Evolutionary conservation across 2,113 vertebrate species (phyloP), one percentile per base, ranked within the genome.

Genomic region (Bolborhynchus lineola): DNA sequence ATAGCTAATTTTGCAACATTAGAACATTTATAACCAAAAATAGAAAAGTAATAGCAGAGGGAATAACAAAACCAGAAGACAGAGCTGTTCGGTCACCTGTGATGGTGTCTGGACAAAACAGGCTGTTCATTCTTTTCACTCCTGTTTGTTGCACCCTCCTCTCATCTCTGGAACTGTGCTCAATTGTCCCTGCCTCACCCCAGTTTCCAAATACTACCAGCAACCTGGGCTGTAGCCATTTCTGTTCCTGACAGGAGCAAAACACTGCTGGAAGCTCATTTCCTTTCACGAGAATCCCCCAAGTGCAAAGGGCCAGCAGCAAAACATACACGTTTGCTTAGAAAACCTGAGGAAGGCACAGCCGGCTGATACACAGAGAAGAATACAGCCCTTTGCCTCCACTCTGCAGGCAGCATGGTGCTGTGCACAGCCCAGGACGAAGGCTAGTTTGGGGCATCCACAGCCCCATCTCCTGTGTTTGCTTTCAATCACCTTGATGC

Each of bases 291-390:
- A 49, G 11, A 35, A 64, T 42, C 16, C 35, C 19, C 41, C 39
- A 46, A 79, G 63, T 20, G 20, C 42, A 50, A 78, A 79, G 52
- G 59, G 46, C 33, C 49, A 64, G 74, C 42, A 35, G 57, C 65
- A 71, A 16, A 79, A 68, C 59, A 4, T 20, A 10, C 19, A 8
- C 1, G 0, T 35, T 75, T 72, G 24, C 41, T 49, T 24, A 31
- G 35, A n/a, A 67, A 5, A 50, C 10, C 35, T 25, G 24, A 29
- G 6, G 18, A 74, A 69, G 35, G 21, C 49, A 50, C 17, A 21
- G 29, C 0, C 0, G 35, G 14, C 17, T 0, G 1, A 37, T 4
- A 16, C 10, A 17, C 29, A 4, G 8, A 64, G 46, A 28, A 16
- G 28, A 42, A 11, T 0, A 3, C 0, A 24, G 41, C 11, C 16